Evolutionary conservation across 2,113 vertebrate genomes (phyloP), one percentile per base, ranked within the genome.

Genomic region (Thunnus maccoyii): DNA sequence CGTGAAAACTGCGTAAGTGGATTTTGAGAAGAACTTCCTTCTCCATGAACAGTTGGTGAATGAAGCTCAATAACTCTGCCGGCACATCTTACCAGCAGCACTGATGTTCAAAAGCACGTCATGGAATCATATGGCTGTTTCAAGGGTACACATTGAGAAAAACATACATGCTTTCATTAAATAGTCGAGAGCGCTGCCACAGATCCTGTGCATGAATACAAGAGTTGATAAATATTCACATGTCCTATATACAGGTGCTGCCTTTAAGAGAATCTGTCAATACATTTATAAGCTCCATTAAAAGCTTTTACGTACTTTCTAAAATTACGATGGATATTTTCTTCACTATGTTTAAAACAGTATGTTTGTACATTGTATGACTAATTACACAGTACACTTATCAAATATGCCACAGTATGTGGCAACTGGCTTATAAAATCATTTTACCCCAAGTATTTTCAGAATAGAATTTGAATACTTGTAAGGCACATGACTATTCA

Each of bases 91-190:
- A 77, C 17, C 32, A 27, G 2, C 11, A 66, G 66, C 27, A 63
- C 5, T 25, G 44, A 51, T 20, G 22, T 73, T 54, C n/a, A 20
- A 72, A 82, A 72, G 18, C 30, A 55, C 11, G 10, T 82, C 46
- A 36, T 48, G 18, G 14, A 55, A 22, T 48, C 17, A 52, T 16
- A 55, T 36, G 11, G 25, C 0, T 10, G 13, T 63, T 73, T 44
- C 47, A 76, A 66, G 52, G 25, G 12, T 76, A 36, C 57, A 73
- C 1, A 0, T 2, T 20, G 15, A 65, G 9, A 72, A 60, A 76
- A 30, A 55, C 7, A 62, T 48, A 22, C 48, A 68, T 55, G 55
- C 9, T 78, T 61, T 50, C 5, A 60, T 72, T 57, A 80, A 32
- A 76, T 17, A 27, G 0, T 0, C 18, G 1, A 54, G 7, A 57